Base-by-base conservation (phyloP, 1,140 invertebrate species). In the Penaeus vannamei region DNA sequence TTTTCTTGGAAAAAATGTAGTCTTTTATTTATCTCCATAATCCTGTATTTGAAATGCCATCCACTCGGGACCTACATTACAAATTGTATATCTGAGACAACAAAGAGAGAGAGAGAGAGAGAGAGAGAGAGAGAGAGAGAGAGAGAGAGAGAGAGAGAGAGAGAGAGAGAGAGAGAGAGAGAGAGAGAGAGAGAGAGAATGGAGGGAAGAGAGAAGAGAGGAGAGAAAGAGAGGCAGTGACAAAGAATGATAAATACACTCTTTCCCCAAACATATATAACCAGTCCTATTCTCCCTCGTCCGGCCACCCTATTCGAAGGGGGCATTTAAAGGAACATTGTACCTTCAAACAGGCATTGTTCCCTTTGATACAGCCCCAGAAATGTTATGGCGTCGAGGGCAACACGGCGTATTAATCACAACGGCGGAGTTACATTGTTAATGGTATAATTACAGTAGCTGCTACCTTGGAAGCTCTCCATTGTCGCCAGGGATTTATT, bases 221-320 rank as follows among this genome's bases (percentile, higher is more conserved):
- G 12, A 5, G 29, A n/a, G 23, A 20, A 23, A 84, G 20, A n/a
- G 46, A 26, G 23, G 23, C 42, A 20, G 79, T 87, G 79, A 87
- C 86, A 83, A 59, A 83, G 79, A 79, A 87, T 87, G 86, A 83
- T 72, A 87, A 87, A 87, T 83, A 26, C 36, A 82, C 62, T 83
- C 79, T 64, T 82, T 87, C 83, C 80, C 80, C 46, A 87, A 82
- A 87, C 79, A 83, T 46, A 81, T 83, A 87, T 79, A 46, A 36
- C 76, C 32, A 36, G 23, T 42, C n/a, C 83, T 20, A 53, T 72
- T 85, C 66, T 53, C 7, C 36, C 42, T 46, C 64, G 36, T 46
- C 36, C 62, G 22, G 77, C 85, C 46, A 5, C 79, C 14, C 64
- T 32, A 46, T 59, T 81, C 76, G 36, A 60, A 19, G 69, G 22